phyloP scores from a whole-genome alignment of 2,888 invertebrate genomes.

The Chloromyia formosa region DNA sequence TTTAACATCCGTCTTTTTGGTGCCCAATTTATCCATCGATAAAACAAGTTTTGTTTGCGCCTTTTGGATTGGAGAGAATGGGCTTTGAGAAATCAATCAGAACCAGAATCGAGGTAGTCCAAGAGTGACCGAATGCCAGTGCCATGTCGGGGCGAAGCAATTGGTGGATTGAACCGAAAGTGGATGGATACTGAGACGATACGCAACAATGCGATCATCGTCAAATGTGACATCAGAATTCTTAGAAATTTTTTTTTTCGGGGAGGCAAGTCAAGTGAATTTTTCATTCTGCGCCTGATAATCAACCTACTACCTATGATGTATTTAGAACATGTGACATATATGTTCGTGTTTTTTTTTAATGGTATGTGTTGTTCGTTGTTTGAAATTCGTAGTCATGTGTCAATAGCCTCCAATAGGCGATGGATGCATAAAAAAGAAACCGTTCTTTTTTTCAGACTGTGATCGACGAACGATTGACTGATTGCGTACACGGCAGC shows the following conservation, averaged over 20 bases:
- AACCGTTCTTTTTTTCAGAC: background rate
- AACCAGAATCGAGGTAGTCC: background rate
- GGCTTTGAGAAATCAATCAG: slow-evolving; percentile 1
- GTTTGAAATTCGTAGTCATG: background rate
- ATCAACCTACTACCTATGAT: slow-evolving; percentile 29
- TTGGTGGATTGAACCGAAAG: too few relatives aligned
- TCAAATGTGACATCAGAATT: slow-evolving; percentile 20
- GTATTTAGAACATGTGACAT: slow-evolving; percentile 29
- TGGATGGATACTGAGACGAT: background rate
- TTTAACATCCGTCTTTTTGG: slow-evolving; percentile 41
- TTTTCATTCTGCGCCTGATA: slow-evolving; percentile 11
- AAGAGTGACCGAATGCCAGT: background rate
- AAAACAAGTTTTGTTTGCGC: slow-evolving; percentile 9
- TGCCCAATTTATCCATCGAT: background rate
- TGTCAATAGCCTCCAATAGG: slow-evolving; percentile 39
- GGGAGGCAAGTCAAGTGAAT: slow-evolving; percentile 24
- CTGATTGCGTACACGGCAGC: background rate
- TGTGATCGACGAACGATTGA: too few relatives aligned
- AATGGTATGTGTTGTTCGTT: too few relatives aligned
- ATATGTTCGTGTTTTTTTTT: too few relatives aligned
- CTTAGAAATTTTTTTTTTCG: background rate
- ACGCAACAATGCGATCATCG: slow-evolving; percentile 3
- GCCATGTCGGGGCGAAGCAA: background rate
- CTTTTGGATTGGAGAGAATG: background rate
- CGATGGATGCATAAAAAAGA: background rate